These are phyloP conservation scores for Kuschelorhynchus macadamiae DNA, from an alignment of 2,888 invertebrate genomes.

Conservation along the genomic window DNA sequence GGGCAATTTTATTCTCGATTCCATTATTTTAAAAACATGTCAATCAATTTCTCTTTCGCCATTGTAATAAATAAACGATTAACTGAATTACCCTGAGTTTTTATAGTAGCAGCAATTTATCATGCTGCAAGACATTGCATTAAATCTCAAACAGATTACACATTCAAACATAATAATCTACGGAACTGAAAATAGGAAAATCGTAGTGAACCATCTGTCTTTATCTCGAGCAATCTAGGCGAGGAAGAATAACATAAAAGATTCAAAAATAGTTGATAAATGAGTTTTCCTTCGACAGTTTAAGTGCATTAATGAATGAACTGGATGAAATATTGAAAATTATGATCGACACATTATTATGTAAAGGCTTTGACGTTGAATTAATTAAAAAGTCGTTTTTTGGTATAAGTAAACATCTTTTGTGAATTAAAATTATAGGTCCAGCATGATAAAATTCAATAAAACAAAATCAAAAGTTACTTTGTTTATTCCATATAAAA, in stretches of 20 bases:
- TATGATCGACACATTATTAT: slow-evolving; percentile 26
- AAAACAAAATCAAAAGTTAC: too few relatives aligned
- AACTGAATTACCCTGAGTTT: slow-evolving; percentile 6
- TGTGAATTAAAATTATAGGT: too few relatives aligned
- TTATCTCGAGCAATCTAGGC: slow-evolving; percentile 24
- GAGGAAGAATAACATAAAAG: slow-evolving; percentile 36
- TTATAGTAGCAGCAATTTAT: slow-evolving; percentile 20
- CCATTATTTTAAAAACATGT: too few relatives aligned
- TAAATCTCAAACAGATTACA: slow-evolving; percentile 12
- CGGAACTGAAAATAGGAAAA: slow-evolving; percentile 19
- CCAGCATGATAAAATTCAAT: too few relatives aligned
- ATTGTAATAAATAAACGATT: neutral
- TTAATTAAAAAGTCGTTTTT: slow-evolving; percentile 24
- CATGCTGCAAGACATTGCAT: slow-evolving; percentile 9
- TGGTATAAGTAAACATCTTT: too few relatives aligned
- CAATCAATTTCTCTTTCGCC: too few relatives aligned
- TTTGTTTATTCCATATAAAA: too few relatives aligned
- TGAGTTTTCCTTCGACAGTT: slow-evolving; percentile 42
- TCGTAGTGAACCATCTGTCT: slow-evolving; percentile 33
- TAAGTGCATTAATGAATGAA: slow-evolving; percentile 44
- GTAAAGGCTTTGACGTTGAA: slow-evolving; percentile 1
- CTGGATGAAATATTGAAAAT: slow-evolving; percentile 39
- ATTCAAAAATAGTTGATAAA: slow-evolving; percentile 44
- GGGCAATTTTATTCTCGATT: too few relatives aligned
- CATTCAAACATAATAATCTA: slow-evolving; percentile 23